Percentiles rank a stretch among this genome's conserved stretches.
Evolutionary conservation across 2,797 vertebrate species (phyloP).

Genomic region (Labeo calbasu): DNA sequence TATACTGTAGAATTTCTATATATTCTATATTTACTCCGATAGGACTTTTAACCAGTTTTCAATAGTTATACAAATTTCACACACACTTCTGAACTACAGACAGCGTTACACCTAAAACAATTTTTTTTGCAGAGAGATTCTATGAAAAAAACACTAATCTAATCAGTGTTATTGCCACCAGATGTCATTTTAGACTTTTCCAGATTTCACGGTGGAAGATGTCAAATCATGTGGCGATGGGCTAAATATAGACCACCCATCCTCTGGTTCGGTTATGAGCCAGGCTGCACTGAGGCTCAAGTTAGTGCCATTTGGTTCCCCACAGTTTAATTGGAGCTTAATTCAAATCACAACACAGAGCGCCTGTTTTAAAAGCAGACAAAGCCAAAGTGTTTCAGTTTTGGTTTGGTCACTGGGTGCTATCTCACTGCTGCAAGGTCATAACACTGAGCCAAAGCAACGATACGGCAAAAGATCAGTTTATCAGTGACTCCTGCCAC

Average conservation of each 20-base stretch:
- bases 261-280: constrained; percentile 8
- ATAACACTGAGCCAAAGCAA: background rate
- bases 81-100: no score
- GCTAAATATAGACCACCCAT: constrained; percentile 40
- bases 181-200: constrained; percentile 18
- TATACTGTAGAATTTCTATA: background rate
- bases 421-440: background rate
- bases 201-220: constrained; percentile 21
- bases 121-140: background rate
- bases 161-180: background rate
- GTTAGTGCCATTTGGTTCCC: background rate
- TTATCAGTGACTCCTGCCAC: constrained; percentile 27
- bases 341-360: background rate
- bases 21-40: no score
- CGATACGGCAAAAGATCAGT: constrained; percentile 23
- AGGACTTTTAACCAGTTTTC: no score
- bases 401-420: background rate
- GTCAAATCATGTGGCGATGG: constrained; percentile 26
- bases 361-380: background rate
- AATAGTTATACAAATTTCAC: no score
- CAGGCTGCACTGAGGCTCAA: constrained; percentile 21
- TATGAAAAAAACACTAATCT: background rate
- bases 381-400: background rate
- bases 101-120: no score
- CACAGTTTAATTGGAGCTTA: background rate